Base-by-base conservation (phyloP, 1,140 invertebrate species). In the Lepidotrigona ventralis region DNA sequence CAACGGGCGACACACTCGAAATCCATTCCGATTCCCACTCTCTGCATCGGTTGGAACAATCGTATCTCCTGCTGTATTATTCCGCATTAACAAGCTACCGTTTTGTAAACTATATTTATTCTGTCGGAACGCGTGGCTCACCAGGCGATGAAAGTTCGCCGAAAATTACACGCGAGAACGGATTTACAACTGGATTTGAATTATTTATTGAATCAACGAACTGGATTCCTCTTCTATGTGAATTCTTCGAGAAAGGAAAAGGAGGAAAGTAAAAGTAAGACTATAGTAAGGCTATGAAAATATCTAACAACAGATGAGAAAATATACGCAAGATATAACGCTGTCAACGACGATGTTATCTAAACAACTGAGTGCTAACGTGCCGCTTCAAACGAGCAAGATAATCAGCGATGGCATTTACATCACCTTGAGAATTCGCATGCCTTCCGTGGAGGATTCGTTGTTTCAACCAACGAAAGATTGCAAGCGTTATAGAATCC, bases 241-340 rank as follows among this genome's bases (percentile, higher is more conserved):
- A 0, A 11, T 23, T 12, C 21, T 0, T 58, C 12, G 23, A 26
- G 0, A 2, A 46, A 17, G 11, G 2, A 39, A 5, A 8, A 5
- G 23, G 39, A 46, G 19, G 23, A 15, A 23, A 2, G 3, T 12
- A 17, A 33, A 3, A 21, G 6, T 46, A 39, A 39, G 39, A 39
- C 5, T 39, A 3, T 46, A 46, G 2, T 33, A 33, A 2, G 33
- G 6, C 39, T 8, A 46, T 46, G 39, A 0, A 0, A 46, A 46
- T 46, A 46, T 46, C 39, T 46, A 46, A 46, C 39, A 46, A 46
- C 39, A 46, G 39, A 39, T 39, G 39, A 8, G 33, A 46, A 46
- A 46, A 46, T 46, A 46, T 5, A 33, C 33, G 33, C 33, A 33
- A 33, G 33, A 33, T 33, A 3, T 33, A 46, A 46, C 39, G 39